Evolutionary conservation across 2,888 invertebrate genomes (phyloP), one percentile per base, ranked within the genome.

Genomic region (Perizoma affinitatum): DNA sequence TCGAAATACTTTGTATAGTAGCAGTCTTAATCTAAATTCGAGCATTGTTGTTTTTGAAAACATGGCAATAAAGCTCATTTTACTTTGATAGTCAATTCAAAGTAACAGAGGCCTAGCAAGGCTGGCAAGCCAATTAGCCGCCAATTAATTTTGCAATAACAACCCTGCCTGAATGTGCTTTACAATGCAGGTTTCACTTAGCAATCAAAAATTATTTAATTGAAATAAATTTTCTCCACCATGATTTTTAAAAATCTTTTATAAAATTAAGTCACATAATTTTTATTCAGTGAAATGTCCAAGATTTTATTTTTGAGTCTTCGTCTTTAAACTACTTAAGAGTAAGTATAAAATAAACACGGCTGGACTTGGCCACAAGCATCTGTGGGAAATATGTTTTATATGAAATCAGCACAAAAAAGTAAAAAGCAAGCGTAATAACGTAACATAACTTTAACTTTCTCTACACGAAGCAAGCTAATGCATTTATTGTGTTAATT

Each of bases 51-150:
- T 6, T 6, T 38, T 7, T 38, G 4, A 38, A 5, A 5, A 7
- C 38, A 38, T 38, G 10, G 42, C 38, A 10, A 50, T 44, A 49
- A 43, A 38, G 44, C 11, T 43, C 9, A 52, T 44, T 44, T 52
- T 38, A 38, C 38, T 6, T 7, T 38, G 5, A 5, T 10, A 54
- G 7, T 6, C 38, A 3, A 54, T 42, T 46, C 7, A 9, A 6
- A 61, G 52, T 56, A 55, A 48, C 33, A 41, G n/a, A 48, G 52
- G 76, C 75, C 78, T 79, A 80, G 73, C 78, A 80, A 77, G 80
- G 83, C 84, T 83, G 74, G 56, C 53, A 38, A 79, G 79, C 83
- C 90, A 88, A 90, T 90, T 89, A 90, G 78, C 83, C 89, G 88
- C 85, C 90, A 89, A 90, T 90, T 38, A 38, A 38, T 38, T 38